Evolutionary conservation across 2,113 vertebrate species (phyloP), one percentile per base, ranked within the genome.

Genomic region (Telmatochromis sp.): DNA sequence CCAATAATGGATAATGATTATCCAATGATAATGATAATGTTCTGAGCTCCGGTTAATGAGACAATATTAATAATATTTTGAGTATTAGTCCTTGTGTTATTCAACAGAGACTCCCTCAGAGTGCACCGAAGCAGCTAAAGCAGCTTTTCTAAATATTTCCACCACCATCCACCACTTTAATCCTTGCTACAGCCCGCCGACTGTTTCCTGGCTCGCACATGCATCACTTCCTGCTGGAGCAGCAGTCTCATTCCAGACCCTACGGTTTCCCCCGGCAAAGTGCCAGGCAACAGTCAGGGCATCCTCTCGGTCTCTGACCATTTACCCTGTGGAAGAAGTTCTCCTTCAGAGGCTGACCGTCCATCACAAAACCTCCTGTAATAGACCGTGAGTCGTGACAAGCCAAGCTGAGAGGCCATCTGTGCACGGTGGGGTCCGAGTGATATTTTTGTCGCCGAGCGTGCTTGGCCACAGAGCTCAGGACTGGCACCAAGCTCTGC

Each of bases 371-470:
- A 85, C 94, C 95, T 95, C 94, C 95, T 94, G 95, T 95, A 96
- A 95, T 95, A 95, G 96, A 97, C 95, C 53, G 92, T 90, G 95
- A 95, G 94, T 95, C 95, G 96, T 96, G 96, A 97, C 95, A 94
- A 96, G 94, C 96, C 96, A 96, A 96, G 96, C 96, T 96, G 96
- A 96, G 96, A 95, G 95, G 95, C 96, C 96, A 97, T 97, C 96
- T 97, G 96, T 88, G 94, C 95, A 9, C 92, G 81, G 90, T 96
- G 92, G 95, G 95, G 92, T 95, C 92, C 54, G 87, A 83, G 94
- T 93, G 92, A 95, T 97, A 97, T 97, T 97, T 96, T 93, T 95
- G 96, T 96, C 95, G 12, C 86, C 49, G 94, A 93, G 92, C 86
- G 53, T 87, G 92, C 87, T 86, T 89, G 78, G 92, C 94, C 92